phyloP scores from a whole-genome alignment of 2,113 vertebrate species.

The Dinomys branickii region DNA sequence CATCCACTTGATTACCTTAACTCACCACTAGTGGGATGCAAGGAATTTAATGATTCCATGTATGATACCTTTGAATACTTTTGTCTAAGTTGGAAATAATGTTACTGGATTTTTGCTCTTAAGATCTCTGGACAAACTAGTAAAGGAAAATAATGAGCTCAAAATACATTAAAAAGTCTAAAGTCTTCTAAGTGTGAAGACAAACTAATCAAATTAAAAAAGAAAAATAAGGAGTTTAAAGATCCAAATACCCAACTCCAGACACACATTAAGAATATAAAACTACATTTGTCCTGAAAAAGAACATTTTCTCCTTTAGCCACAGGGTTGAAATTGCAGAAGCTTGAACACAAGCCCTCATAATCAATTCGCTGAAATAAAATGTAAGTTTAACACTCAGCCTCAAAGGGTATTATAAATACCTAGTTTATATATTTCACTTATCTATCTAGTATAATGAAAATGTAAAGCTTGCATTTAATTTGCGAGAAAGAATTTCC shows the following conservation, averaged over 20 bases:
- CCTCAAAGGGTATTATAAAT: background rate
- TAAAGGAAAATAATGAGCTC: background rate
- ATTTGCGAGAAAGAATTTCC: background rate
- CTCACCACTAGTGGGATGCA: background rate
- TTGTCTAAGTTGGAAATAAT: background rate
- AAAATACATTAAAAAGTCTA: background rate
- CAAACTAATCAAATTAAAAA: background rate
- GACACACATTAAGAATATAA: background rate
- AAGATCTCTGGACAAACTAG: background rate
- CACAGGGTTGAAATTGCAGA: background rate
- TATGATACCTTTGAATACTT: background rate
- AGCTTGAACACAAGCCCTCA: background rate
- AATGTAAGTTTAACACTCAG: background rate
- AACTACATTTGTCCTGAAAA: background rate
- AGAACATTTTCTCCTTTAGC: background rate
- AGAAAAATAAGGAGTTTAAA: background rate
- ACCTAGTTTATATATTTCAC: background rate
- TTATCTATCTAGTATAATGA: background rate
- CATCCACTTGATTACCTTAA: background rate
- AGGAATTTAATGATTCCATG: background rate
- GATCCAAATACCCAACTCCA: background rate
- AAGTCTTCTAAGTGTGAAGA: background rate
- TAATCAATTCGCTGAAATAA: background rate
- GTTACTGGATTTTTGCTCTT: background rate
- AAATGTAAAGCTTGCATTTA: slow-evolving; percentile 19